A percentile compares a stretch with the other conserved stretches of the same genome.
phyloP scores from a whole-genome alignment of 2,888 invertebrate species.

The Ethmia dodecea region DNA sequence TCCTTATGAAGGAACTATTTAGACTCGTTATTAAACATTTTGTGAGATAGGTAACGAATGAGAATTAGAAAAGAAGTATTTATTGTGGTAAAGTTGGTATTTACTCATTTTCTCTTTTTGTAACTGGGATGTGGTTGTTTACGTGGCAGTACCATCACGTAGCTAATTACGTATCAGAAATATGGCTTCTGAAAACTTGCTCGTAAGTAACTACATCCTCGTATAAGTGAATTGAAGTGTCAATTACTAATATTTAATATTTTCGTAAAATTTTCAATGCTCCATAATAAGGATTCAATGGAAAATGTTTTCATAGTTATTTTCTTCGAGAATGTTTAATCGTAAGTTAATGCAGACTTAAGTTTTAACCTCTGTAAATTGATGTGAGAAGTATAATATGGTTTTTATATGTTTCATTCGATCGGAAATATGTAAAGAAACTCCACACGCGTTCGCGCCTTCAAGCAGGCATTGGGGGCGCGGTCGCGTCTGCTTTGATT shows the following conservation, averaged over 20 bases:
- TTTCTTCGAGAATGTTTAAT: constrained; percentile 27
- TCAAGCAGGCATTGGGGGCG: constrained; percentile 25
- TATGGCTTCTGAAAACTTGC: not conserved
- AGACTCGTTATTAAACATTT: constrained; percentile 56
- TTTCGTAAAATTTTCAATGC: constrained; percentile 33
- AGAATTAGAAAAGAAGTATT: constrained; percentile 60
- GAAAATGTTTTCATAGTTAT: constrained; percentile 21
- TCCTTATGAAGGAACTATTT: constrained; percentile 68
- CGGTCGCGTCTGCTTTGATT: constrained; percentile 21
- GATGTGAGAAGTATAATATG: constrained; percentile 71
- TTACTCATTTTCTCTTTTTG: constrained; percentile 42
- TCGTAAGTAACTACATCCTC: constrained; percentile 7
- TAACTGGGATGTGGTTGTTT: constrained; percentile 26
- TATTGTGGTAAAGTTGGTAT: constrained; percentile 49
- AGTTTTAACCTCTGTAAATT: constrained; percentile 26
- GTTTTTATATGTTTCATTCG: constrained; percentile 46
- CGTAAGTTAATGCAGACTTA: constrained; percentile 38
- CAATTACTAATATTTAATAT: constrained; percentile 46
- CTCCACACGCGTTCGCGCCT: constrained; percentile 29
- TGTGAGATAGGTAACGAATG: constrained; percentile 54
- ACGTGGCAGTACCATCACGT: not conserved
- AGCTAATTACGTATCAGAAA: not conserved
- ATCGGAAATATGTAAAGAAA: constrained; percentile 13
- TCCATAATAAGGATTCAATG: constrained; percentile 22
- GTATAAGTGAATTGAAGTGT: constrained; percentile 41